Evolutionary conservation across 2,113 vertebrate genomes (phyloP).

Genomic region (Callospermophilus lateralis): DNA sequence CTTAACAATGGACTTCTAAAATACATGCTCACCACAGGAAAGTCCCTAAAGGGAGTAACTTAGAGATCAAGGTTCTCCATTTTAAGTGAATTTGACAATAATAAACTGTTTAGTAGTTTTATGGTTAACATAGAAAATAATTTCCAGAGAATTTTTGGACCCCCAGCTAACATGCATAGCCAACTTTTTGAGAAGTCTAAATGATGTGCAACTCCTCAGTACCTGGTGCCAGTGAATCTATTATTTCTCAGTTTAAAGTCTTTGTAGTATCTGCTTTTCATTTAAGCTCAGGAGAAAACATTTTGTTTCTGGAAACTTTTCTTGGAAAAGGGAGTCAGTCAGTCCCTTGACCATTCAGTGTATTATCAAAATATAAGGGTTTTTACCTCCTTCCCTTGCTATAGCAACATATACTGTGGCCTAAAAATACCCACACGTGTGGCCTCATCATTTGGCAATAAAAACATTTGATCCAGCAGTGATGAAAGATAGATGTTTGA

Average conservation of each 20-base stretch:
- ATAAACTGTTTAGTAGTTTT: slow-evolving; percentile 83
- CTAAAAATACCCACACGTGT: slow-evolving; percentile 61
- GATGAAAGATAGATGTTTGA: slow-evolving; percentile 61
- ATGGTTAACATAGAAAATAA: slow-evolving; percentile 84
- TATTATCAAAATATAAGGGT: slow-evolving; percentile 69
- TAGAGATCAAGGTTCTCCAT: slow-evolving; percentile 78
- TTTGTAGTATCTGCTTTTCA: slow-evolving; percentile 83
- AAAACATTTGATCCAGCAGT: slow-evolving; percentile 55
- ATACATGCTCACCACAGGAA: slow-evolving; percentile 70
- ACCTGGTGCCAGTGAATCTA: slow-evolving; percentile 82
- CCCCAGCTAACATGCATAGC: slow-evolving; percentile 73
- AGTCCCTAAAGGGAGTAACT: slow-evolving; percentile 68
- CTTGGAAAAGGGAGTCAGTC: slow-evolving; percentile 77
- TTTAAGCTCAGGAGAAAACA: slow-evolving; percentile 80
- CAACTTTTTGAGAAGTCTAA: slow-evolving; percentile 80
- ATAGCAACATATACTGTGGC: not conserved
- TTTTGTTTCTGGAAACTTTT: slow-evolving; percentile 83
- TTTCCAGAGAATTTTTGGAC: slow-evolving; percentile 85
- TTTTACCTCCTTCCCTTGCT: slow-evolving; percentile 32
- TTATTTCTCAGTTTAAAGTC: slow-evolving; percentile 80
- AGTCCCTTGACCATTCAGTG: slow-evolving; percentile 56
- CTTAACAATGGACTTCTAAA: slow-evolving; percentile 70
- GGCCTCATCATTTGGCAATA: slow-evolving; percentile 62
- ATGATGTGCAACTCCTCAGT: slow-evolving; percentile 76
- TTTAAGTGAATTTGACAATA: slow-evolving; percentile 84